These are phyloP conservation scores for Mus caroli DNA, from an alignment of 2,797 vertebrate genomes.

Conservation along the genomic window DNA sequence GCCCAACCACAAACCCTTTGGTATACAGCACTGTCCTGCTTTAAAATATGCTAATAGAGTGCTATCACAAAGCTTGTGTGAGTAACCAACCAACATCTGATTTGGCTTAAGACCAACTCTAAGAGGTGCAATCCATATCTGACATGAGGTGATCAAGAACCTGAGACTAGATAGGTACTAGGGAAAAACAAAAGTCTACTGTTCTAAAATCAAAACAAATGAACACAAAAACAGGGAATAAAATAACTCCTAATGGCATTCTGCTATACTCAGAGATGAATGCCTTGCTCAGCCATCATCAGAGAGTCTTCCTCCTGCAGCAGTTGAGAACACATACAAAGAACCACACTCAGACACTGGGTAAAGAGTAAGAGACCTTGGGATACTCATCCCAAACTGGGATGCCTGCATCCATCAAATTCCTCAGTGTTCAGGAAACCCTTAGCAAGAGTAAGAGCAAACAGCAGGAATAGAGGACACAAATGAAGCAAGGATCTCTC, in stretches of 20 bases:
- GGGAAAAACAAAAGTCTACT: neutral
- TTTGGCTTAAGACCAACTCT: neutral
- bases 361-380: neutral
- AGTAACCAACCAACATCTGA: neutral
- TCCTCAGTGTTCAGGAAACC: neutral
- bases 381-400: too few species aligned
- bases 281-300: neutral
- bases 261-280: neutral
- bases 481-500: neutral
- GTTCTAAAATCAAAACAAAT: neutral
- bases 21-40: neutral
- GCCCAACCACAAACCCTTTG: neutral
- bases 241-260: neutral
- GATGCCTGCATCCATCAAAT: neutral
- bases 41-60: neutral
- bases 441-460: neutral
- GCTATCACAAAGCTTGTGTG: too few species aligned
- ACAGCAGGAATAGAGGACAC: neutral
- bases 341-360: neutral
- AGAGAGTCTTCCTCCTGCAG: neutral
- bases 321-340: neutral
- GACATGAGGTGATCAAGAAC: neutral
- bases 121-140: neutral
- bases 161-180: neutral
- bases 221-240: neutral